Conservation (phyloP, 1,140 invertebrate species). For the Drosophila pachea region DNA sequence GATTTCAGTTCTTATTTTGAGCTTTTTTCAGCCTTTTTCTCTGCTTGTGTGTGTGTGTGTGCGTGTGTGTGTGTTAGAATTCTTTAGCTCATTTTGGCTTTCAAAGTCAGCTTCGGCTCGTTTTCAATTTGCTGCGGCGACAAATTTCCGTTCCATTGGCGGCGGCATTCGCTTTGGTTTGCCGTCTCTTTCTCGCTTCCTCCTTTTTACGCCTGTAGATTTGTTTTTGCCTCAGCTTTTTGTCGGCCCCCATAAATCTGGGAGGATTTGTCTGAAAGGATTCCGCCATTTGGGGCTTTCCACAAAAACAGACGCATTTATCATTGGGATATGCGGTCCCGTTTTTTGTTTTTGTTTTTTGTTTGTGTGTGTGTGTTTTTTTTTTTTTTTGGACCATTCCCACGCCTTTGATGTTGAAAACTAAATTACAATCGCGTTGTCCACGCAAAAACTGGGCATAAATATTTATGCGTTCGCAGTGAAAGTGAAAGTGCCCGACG, state of each 20-base stretch:
- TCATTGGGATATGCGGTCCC: conserved; percentile 44
- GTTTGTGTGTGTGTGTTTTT: background rate
- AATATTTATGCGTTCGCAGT: conserved; percentile 1
- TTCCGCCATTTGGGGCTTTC: conserved; percentile 19
- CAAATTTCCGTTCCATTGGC: conserved; percentile 75
- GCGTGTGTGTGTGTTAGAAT: too few relatives aligned
- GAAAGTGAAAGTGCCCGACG: conserved; percentile 8
- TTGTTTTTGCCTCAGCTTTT: conserved; percentile 19
- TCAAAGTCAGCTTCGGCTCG: conserved; percentile 43
- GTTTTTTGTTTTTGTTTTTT: conserved; percentile 5
- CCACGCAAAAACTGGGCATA: conserved; percentile 31
- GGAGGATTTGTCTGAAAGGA: conserved; percentile 65
- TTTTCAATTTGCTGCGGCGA: conserved; percentile 69
- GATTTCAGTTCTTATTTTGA: conserved; percentile 16
- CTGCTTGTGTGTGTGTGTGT: background rate
- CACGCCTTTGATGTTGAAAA: conserved; percentile 76
- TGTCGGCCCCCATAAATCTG: conserved; percentile 57
- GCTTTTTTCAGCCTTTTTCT: background rate
- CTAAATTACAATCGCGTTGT: conserved; percentile 59
- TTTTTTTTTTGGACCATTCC: conserved; percentile 47
- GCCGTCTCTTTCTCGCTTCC: background rate
- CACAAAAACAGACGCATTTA: conserved; percentile 47
- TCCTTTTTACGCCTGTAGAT: background rate
- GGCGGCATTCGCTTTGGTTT: conserved; percentile 18
- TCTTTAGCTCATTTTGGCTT: conserved; percentile 37